Conservation (phyloP, 30 jellyfish, hydroid and myxozoan species). For the Clytia hemisphaerica region DNA sequence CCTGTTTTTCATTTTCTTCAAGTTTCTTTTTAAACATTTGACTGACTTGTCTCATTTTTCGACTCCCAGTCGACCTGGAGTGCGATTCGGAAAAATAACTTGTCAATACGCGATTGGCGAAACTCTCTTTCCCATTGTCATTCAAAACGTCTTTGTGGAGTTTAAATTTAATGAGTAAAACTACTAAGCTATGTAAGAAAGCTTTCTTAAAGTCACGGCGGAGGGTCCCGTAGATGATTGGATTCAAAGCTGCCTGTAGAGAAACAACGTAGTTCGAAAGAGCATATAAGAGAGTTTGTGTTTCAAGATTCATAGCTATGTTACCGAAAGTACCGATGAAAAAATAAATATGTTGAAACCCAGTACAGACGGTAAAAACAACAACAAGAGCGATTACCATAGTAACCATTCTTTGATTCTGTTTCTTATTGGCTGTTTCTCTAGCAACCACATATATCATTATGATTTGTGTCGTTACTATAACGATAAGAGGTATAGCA, state of each 20-base stretch:
- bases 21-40: too few relatives aligned
- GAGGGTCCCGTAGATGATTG: constrained; percentile 81
- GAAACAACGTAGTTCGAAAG: constrained; percentile 29
- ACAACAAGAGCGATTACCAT: constrained; percentile 77
- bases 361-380: constrained; percentile 81
- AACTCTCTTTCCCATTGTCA: too few relatives aligned
- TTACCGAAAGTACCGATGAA: constrained; percentile 10
- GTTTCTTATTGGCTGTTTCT: constrained; percentile 36
- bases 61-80: too few relatives aligned
- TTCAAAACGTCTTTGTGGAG: too few relatives aligned
- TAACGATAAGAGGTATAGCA: not conserved
- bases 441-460: not conserved
- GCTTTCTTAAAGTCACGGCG: constrained; percentile 78
- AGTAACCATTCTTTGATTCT: constrained; percentile 73
- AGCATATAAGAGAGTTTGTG: constrained; percentile 8
- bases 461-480: not conserved
- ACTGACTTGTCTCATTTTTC: too few relatives aligned
- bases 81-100: too few relatives aligned
- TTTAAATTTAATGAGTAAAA: not conserved
- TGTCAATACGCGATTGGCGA: too few relatives aligned
- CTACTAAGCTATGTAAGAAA: not conserved
- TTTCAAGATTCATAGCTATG: not conserved
- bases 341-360: constrained; percentile 82
- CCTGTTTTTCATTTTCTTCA: too few relatives aligned
- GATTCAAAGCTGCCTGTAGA: constrained; percentile 57